Evolutionary conservation across 2,888 invertebrate genomes (phyloP).

Genomic region (Meteorus colon): DNA sequence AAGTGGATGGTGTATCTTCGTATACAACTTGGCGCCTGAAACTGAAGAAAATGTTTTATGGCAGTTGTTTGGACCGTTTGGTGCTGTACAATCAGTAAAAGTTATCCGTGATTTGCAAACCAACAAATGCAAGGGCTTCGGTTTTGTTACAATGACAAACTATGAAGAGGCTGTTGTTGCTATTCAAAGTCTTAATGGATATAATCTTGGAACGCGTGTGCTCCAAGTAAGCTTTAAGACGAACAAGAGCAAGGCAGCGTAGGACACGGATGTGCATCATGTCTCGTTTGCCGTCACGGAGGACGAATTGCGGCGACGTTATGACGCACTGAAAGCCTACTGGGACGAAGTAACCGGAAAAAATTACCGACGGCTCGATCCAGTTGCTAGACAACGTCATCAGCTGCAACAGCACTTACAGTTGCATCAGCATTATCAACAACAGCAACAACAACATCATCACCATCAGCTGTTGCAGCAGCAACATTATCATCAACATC

Average conservation of each 20-base stretch:
- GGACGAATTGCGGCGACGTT: slow-evolving; percentile 31
- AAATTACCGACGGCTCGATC: slow-evolving; percentile 33
- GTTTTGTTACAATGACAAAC: slow-evolving; percentile 96
- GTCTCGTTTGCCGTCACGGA: slow-evolving; percentile 21
- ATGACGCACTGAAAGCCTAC: slow-evolving; percentile 33
- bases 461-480: slow-evolving; percentile 33
- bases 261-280: slow-evolving; percentile 72
- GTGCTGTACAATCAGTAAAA: slow-evolving; percentile 94
- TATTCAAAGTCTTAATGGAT: slow-evolving; percentile 93
- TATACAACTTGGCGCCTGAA: slow-evolving; percentile 96
- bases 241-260: slow-evolving; percentile 84
- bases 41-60: slow-evolving; percentile 96
- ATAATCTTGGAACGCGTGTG: slow-evolving; percentile 91
- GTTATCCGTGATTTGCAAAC: slow-evolving; percentile 93
- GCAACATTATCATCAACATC: slow-evolving; percentile 47
- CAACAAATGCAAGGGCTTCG: slow-evolving; percentile 96
- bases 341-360: slow-evolving; percentile 37
- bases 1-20: slow-evolving; percentile 94
- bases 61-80: slow-evolving; percentile 97
- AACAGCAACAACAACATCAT: slow-evolving; percentile 38
- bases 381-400: slow-evolving; percentile 26
- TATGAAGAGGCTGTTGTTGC: slow-evolving; percentile 95
- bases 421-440: slow-evolving; percentile 31
- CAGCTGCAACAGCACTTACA: slow-evolving; percentile 38
- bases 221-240: slow-evolving; percentile 95